Base-by-base conservation (phyloP, 2,113 vertebrate genomes). In the Jacana jacana region DNA sequence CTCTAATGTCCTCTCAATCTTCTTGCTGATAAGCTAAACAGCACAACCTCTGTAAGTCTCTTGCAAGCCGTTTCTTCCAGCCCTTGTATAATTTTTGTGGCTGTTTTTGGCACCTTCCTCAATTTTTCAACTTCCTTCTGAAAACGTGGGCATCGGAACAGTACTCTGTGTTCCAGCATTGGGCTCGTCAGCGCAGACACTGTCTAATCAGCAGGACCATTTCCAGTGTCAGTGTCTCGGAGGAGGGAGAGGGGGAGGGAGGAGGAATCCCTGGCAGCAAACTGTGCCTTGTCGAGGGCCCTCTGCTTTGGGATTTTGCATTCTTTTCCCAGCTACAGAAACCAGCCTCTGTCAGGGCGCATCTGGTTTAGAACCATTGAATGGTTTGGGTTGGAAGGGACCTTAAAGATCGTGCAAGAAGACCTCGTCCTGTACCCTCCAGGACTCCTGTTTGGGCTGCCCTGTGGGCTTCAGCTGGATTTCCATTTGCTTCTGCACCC, bases 101-200 rank as follows among this genome's bases (percentile, higher is more conserved):
- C 95, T 96, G 86, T 37, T 92, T 95, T 96, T 95, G 95, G 96
- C 95, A 94, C 65, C 73, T 83, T 90, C 93, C 88, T 94, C 92
- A 81, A 81, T 96, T 96, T 97, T 95, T 97, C 93, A 93, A 93
- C 94, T 96, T 96, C 94, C 95, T 92, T 55, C 91, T 96, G 86
- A 95, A 95, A 95, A 95, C 73, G 95, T 95, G 95, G 95, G 95
- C 96, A 95, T 61, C 72, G 49, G 94, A 92, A 95, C 95, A 95
- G 95, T 42, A 96, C 95, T 93, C 69, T 0, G 8, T 92, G 92
- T 95, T 96, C 96, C 95, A 91, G 88, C 65, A 39, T 18, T 0
- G 24, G 69, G 55, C 91, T 93, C 86, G 2, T 91, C 92, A 88
- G 91, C 91, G 68, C 83, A 95, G 89, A 91, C 91, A 5, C 82